Conservation (phyloP, 2,888 invertebrate species). For the Steinernema carpocapsae region DNA sequence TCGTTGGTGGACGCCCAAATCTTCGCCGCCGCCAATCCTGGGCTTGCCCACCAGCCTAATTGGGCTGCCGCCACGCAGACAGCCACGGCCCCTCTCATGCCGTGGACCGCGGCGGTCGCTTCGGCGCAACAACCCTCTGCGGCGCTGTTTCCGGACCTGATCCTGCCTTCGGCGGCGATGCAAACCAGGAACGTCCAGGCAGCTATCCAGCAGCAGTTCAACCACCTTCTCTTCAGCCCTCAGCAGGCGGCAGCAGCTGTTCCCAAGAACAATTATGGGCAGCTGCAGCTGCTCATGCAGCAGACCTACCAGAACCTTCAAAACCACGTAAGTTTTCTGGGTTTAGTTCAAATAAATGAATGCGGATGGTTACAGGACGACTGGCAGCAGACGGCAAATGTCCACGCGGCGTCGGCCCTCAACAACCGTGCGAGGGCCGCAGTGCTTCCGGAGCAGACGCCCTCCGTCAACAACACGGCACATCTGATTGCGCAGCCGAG, state of each 20-base stretch:
- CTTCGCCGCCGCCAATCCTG: slow-evolving; percentile 41
- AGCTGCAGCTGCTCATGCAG: slow-evolving; percentile 42
- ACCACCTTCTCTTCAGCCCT: slow-evolving; percentile 30
- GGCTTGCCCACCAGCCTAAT: slow-evolving; percentile 23
- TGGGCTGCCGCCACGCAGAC: slow-evolving; percentile 37
- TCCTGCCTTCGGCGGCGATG: slow-evolving; percentile 13
- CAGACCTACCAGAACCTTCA: slow-evolving; percentile 46
- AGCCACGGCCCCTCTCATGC: slow-evolving; percentile 30
- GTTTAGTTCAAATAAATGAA: neutral
- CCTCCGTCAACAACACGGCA: neutral
- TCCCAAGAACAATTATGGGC: slow-evolving; percentile 27
- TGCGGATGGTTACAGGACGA: slow-evolving; percentile 24
- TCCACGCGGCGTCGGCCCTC: neutral
- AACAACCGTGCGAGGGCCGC: slow-evolving; percentile 8
- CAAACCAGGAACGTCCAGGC: slow-evolving; percentile 24
- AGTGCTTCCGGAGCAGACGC: neutral
- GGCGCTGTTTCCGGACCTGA: slow-evolving; percentile 7
- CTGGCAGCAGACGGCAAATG: neutral
- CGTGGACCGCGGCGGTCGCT: slow-evolving; percentile 35
- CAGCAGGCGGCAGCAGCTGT: neutral
- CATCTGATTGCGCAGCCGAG: slow-evolving; percentile 1
- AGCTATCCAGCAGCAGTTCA: slow-evolving; percentile 29
- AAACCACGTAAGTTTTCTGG: slow-evolving; percentile 30
- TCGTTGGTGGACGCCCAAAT: slow-evolving; percentile 59
- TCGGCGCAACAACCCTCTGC: slow-evolving; percentile 40